These are phyloP conservation scores for Choreutis nemorana DNA, from an alignment of 2,888 invertebrate species.

Conservation along the genomic window DNA sequence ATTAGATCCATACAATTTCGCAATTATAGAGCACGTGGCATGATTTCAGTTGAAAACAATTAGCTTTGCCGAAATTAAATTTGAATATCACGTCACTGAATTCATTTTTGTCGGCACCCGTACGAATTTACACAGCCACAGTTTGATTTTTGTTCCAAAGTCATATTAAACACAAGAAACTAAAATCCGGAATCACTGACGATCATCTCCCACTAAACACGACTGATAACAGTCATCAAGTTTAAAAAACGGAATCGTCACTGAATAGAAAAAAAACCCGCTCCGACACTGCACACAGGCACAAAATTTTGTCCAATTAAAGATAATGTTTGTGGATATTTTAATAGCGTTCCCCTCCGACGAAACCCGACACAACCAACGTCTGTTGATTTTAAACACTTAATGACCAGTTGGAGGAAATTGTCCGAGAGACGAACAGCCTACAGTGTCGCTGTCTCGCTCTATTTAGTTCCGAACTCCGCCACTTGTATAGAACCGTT, in stretches of 20 bases:
- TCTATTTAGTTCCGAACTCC: conserved; percentile 42
- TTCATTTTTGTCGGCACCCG: conserved; percentile 39
- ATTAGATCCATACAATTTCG: conserved; percentile 44
- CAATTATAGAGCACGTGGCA: conserved; percentile 51
- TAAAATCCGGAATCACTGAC: conserved; percentile 30
- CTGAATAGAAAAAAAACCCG: conserved; percentile 37
- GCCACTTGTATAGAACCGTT: conserved; percentile 43
- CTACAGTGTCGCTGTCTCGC: conserved; percentile 40
- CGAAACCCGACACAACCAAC: conserved; percentile 66
- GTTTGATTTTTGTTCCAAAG: conserved; percentile 15
- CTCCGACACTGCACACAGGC: conserved; percentile 52
- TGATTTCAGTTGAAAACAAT: conserved; percentile 39
- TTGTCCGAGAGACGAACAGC: conserved; percentile 63
- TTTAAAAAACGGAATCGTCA: conserved; percentile 57
- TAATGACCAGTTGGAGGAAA: conserved; percentile 66
- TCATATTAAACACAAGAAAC: conserved; percentile 14
- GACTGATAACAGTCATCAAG: conserved; percentile 58
- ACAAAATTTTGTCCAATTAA: conserved; percentile 65
- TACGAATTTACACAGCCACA: conserved; percentile 14
- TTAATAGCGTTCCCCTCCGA: conserved; percentile 65
- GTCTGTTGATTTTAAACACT: conserved; percentile 65
- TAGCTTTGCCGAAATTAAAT: conserved; percentile 13
- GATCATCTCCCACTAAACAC: conserved; percentile 48
- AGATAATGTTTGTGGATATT: conserved; percentile 67
- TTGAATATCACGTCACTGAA: conserved; percentile 43